These are phyloP conservation scores for Elgaria multicarinata DNA, from an alignment of 2,113 vertebrate species.

Conservation along the genomic window DNA sequence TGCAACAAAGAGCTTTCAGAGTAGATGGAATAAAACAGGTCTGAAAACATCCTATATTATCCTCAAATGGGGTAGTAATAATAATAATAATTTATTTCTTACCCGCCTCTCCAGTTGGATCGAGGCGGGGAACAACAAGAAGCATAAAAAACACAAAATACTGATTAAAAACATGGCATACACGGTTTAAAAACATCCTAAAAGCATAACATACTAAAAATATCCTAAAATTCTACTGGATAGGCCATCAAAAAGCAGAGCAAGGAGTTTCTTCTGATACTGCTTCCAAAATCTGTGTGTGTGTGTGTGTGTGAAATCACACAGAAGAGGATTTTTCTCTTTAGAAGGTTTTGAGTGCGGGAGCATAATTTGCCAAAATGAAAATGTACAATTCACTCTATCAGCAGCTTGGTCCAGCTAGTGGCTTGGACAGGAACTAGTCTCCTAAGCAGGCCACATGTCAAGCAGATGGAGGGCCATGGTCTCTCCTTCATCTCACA, in stretches of 20 bases:
- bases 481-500: neutral
- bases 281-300: neutral
- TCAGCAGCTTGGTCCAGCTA: neutral
- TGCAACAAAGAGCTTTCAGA: constrained; percentile 10
- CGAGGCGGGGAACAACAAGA: too few species aligned
- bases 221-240: too few species aligned
- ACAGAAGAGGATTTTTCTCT: neutral
- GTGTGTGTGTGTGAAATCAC: too few species aligned
- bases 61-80: neutral
- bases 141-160: too few species aligned
- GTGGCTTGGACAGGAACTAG: neutral
- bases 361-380: neutral
- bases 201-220: too few species aligned
- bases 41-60: neutral
- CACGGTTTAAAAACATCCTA: too few species aligned
- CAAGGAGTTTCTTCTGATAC: neutral
- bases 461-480: neutral
- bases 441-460: neutral
- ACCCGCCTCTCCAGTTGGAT: too few species aligned
- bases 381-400: neutral
- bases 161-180: too few species aligned
- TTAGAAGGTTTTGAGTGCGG: too few species aligned
- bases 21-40: constrained; percentile 45
- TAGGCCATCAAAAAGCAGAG: neutral
- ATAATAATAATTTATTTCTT: too few species aligned